phyloP scores from a whole-genome alignment of 2,888 invertebrate species.

The Augochlorella aurata region DNA sequence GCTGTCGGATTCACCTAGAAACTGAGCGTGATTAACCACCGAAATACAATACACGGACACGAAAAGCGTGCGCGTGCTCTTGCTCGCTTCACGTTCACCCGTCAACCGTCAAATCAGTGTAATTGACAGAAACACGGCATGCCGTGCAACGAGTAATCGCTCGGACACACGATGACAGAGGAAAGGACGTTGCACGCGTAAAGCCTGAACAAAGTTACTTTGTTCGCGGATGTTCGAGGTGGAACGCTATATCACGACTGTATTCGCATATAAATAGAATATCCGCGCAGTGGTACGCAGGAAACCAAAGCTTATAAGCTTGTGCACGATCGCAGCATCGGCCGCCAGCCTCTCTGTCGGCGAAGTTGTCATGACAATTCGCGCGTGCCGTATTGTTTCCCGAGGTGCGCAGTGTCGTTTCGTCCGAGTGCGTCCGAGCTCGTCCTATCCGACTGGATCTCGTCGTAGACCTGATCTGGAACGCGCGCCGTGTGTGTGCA shows the following conservation, averaged over 20 bases:
- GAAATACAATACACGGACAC: neutral
- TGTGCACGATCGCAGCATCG: neutral
- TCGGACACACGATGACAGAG: constrained; percentile 36
- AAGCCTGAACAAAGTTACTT: constrained; percentile 35
- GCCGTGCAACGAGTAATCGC: neutral
- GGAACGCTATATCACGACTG: constrained; percentile 10
- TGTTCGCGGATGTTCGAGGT: constrained; percentile 49
- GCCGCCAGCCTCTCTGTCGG: neutral
- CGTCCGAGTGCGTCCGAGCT: constrained; percentile 18
- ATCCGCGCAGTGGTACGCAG: constrained; percentile 37
- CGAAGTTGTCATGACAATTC: constrained; percentile 56
- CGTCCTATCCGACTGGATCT: constrained; percentile 15
- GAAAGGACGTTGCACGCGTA: constrained; percentile 7
- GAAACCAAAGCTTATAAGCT: neutral
- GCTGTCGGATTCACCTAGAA: neutral
- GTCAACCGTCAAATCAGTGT: constrained; percentile 8
- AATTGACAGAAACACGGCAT: constrained; percentile 33
- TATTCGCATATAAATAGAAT: constrained; percentile 63
- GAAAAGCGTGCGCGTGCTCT: neutral
- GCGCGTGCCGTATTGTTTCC: constrained; percentile 30
- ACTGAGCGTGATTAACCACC: neutral
- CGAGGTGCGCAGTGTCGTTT: constrained; percentile 39
- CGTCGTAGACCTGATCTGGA: constrained; percentile 32
- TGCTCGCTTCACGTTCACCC: neutral
- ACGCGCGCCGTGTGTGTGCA: neutral